These are phyloP conservation scores for Gracilinanus agilis DNA, from an alignment of 2,113 vertebrate genomes.

Conservation along the genomic window DNA sequence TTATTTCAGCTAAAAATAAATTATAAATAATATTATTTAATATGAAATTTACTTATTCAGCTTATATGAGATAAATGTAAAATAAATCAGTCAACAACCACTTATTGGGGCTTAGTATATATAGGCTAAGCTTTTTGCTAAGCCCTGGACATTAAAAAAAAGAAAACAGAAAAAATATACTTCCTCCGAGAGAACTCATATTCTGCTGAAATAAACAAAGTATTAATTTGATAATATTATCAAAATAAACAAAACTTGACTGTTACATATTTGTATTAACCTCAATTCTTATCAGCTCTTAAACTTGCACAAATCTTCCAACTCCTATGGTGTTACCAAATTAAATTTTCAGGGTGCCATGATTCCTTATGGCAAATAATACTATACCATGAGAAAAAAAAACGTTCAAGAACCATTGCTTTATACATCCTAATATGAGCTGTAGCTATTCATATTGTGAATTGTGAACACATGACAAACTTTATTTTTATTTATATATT, in stretches of 20 bases:
- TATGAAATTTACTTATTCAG: neutral
- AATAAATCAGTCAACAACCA: neutral
- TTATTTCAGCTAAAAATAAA: neutral
- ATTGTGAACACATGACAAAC: neutral
- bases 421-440: neutral
- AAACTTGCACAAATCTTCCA: neutral
- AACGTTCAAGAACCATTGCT: neutral
- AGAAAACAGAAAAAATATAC: neutral
- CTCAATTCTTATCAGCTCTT: neutral
- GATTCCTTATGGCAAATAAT: neutral
- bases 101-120: neutral
- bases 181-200: neutral
- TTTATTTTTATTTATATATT: neutral
- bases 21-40: neutral
- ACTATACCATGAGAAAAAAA: neutral
- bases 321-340: neutral
- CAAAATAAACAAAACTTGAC: neutral
- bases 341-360: neutral
- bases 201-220: neutral
- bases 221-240: neutral
- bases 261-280: neutral
- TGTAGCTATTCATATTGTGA: neutral
- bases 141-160: neutral
- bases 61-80: neutral
- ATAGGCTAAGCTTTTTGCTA: neutral